These are phyloP conservation scores for Spodoptera litura DNA, from an alignment of 1,140 invertebrate species.

Conservation along the genomic window DNA sequence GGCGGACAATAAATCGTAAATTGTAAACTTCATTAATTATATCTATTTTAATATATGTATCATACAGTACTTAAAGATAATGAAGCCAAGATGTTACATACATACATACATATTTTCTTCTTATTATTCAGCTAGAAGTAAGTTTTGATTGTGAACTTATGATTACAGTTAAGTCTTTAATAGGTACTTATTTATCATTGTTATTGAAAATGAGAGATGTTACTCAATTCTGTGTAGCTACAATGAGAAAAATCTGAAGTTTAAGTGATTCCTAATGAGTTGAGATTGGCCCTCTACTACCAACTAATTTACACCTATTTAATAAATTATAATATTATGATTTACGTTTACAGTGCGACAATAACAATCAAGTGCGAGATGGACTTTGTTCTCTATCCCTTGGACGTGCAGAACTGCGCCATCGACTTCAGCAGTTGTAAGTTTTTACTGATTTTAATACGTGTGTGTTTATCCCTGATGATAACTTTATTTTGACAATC, in stretches of 20 bases:
- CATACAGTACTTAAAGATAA: neutral
- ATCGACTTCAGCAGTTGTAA: slow-evolving; percentile 89
- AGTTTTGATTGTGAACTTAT: too few relatives aligned
- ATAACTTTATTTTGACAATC: too few relatives aligned
- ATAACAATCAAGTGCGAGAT: slow-evolving; percentile 88
- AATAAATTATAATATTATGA: slow-evolving; percentile 28
- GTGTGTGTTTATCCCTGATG: too few relatives aligned
- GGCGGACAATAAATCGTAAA: slow-evolving; percentile 26
- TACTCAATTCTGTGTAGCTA: too few relatives aligned
- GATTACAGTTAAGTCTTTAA: too few relatives aligned
- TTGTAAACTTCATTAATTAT: slow-evolving; percentile 6
- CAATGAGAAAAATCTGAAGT: neutral
- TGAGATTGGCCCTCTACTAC: neutral
- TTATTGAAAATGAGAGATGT: too few relatives aligned
- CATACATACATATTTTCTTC: neutral
- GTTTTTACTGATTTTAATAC: slow-evolving; percentile 63
- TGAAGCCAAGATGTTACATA: neutral
- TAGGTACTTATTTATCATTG: too few relatives aligned
- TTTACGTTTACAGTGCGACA: slow-evolving; percentile 85
- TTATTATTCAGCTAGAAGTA: too few relatives aligned
- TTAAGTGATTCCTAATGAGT: neutral
- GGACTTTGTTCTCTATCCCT: slow-evolving; percentile 87
- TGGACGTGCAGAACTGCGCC: slow-evolving; percentile 87
- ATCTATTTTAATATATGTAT: slow-evolving; percentile 4
- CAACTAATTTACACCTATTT: neutral